Evolutionary conservation across 2,888 invertebrate species (phyloP).

Genomic region (Chaetoderma sp.): DNA sequence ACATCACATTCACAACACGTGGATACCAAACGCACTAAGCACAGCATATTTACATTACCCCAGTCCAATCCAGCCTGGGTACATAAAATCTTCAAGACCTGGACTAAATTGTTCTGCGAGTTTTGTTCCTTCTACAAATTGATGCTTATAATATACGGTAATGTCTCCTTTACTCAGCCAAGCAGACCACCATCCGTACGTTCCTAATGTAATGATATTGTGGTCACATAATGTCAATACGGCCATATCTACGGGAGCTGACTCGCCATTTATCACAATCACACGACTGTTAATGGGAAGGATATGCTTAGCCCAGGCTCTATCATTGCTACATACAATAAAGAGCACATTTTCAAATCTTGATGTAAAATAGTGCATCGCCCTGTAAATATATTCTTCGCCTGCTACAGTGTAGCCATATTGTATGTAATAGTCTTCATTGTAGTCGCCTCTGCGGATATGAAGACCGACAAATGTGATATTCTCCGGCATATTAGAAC

Average conservation of each 20-base stretch:
- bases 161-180: conserved; percentile 3
- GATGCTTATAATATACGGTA: background rate
- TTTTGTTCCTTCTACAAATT: background rate
- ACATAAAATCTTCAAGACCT: background rate
- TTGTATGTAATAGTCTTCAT: background rate
- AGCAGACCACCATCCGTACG: conserved; percentile 2
- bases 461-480: background rate
- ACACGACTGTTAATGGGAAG: background rate
- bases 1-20: too few relatives aligned
- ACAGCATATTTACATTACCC: background rate
- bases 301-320: background rate
- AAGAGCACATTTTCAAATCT: background rate
- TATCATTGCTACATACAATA: background rate
- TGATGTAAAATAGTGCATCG: background rate
- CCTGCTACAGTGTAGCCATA: background rate
- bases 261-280: background rate
- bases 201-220: background rate
- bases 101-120: background rate
- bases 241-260: background rate
- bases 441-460: background rate
- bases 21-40: background rate
- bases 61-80: background rate
- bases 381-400: background rate
- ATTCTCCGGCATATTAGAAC: background rate
- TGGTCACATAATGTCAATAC: conserved; percentile 1